Conservation (phyloP, 2,888 invertebrate genomes). For the Xestia sexstrigata region DNA sequence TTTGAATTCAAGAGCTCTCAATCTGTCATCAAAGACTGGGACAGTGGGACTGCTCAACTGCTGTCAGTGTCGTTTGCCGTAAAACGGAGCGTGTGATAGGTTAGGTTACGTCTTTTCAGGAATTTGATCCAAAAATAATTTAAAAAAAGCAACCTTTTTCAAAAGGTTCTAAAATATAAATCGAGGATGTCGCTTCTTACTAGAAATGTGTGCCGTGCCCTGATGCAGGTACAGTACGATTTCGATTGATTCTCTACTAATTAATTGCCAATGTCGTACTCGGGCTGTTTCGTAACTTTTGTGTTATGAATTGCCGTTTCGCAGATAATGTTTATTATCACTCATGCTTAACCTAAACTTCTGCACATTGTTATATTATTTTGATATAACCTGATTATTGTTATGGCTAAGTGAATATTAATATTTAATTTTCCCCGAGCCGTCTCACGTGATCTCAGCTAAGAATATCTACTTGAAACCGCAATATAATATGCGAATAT, state of each 20-base stretch:
- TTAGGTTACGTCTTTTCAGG: constrained; percentile 77
- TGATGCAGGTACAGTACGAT: constrained; percentile 81
- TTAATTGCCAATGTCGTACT: constrained; percentile 32
- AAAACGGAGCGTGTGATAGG: constrained; percentile 65
- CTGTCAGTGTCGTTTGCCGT: constrained; percentile 64
- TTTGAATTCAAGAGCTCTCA: not conserved
- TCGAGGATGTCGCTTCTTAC: constrained; percentile 83
- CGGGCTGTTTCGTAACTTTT: constrained; percentile 84
- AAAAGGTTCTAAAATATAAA: constrained; percentile 63
- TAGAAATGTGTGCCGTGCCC: constrained; percentile 83
- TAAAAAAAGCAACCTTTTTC: constrained; percentile 74
- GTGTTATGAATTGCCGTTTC: constrained; percentile 48
- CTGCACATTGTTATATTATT: constrained; percentile 18
- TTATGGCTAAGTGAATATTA: constrained; percentile 2
- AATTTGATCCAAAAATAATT: constrained; percentile 82
- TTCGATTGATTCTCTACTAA: constrained; percentile 5
- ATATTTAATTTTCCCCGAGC: constrained; percentile 29
- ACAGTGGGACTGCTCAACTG: too few relatives aligned
- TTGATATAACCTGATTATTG: constrained; percentile 20
- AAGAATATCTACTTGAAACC: constrained; percentile 55
- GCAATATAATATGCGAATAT: constrained; percentile 29
- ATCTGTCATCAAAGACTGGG: not conserved
- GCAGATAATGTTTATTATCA: constrained; percentile 28
- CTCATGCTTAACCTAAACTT: constrained; percentile 24
- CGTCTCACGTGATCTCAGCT: constrained; percentile 64